Base-by-base conservation (phyloP, 2,113 vertebrate genomes). In the Pao palembangensis region DNA sequence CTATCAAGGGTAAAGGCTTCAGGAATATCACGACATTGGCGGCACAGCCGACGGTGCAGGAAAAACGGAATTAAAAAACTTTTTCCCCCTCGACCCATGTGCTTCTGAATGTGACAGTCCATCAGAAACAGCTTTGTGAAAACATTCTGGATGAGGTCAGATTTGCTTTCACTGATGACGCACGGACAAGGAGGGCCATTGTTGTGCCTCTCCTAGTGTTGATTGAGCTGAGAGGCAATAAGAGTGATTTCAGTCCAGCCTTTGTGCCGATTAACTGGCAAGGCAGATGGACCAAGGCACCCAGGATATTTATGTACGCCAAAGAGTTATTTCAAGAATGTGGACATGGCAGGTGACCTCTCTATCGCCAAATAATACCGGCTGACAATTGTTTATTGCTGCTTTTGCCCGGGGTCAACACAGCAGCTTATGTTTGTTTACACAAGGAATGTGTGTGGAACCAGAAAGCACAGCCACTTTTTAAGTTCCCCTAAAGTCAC, bases 271-370 rank as follows among this genome's bases (percentile, higher is more conserved):
- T 62, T 71, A 77, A 74, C 55, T 19, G 50, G 56, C 61, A 59
- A 21, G 50, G 58, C 61, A 59, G 55, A 65, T 59, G 75, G 59
- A 79, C 67, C 41, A 65, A 59, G 69, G 68, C 78, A 85, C 69
- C 65, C 18, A n/a, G 71, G 61, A 67, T 84, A 77, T 87, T 85
- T 85, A 85, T 76, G 72, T 64, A 69, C 10, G 64, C 69, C 51
- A 16, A 51, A 50, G 48, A 81, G 79, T 67, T 70, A 88, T 85
- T 77, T 34, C 8, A 54, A 67, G 86, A 88, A 91, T 89, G 82
- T 80, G 78, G 55, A 83, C 51, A 23, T 77, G 79, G 75, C 78
- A 86, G 80, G 78, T 87, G 87, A 90, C 86, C 87, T 81, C 67
- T 66, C 20, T 69, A 75, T 88, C 55, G 75, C 81, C 75, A 76